Percentiles rank a stretch among this genome's conserved stretches.
Evolutionary conservation across 1,140 invertebrate genomes (phyloP).

Genomic region (Drosophila suzukii): DNA sequence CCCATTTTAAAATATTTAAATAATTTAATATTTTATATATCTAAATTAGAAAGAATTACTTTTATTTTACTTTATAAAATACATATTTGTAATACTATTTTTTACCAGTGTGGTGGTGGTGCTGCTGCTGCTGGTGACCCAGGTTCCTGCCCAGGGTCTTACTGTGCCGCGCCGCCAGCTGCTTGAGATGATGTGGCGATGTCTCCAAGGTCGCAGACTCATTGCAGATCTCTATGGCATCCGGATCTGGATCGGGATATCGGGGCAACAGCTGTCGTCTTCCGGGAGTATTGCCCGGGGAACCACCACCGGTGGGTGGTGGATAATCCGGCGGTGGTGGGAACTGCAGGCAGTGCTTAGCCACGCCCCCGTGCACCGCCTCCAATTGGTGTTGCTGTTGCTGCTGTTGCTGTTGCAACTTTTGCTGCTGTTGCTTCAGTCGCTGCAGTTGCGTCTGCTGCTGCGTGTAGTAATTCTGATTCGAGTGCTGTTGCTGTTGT

Average conservation of each 20-base stretch:
- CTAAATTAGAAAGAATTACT: too few relatives aligned
- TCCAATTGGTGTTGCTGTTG: conserved; percentile 30
- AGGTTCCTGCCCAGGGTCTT: conserved; percentile 52
- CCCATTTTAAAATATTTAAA: too few relatives aligned
- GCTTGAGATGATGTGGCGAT: conserved; percentile 57
- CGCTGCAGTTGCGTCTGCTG: conserved; percentile 76
- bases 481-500: conserved; percentile 53
- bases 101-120: conserved; percentile 27
- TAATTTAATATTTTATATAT: too few relatives aligned
- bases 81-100: too few relatives aligned
- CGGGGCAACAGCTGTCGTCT: conserved; percentile 56
- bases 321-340: conserved; percentile 77
- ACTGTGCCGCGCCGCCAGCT: conserved; percentile 54
- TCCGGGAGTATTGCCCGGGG: not conserved
- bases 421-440: conserved; percentile 65
- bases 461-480: conserved; percentile 81
- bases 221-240: conserved; percentile 81
- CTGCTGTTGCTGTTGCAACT: conserved; percentile 47
- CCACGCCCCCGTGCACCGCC: conserved; percentile 31
- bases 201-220: conserved; percentile 37
- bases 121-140: conserved; percentile 36
- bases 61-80: too few relatives aligned
- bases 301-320: conserved; percentile 36
- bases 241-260: conserved; percentile 77
- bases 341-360: conserved; percentile 62